Conservation (phyloP, 2,797 vertebrate species). For the Astyanax mexicanus region DNA sequence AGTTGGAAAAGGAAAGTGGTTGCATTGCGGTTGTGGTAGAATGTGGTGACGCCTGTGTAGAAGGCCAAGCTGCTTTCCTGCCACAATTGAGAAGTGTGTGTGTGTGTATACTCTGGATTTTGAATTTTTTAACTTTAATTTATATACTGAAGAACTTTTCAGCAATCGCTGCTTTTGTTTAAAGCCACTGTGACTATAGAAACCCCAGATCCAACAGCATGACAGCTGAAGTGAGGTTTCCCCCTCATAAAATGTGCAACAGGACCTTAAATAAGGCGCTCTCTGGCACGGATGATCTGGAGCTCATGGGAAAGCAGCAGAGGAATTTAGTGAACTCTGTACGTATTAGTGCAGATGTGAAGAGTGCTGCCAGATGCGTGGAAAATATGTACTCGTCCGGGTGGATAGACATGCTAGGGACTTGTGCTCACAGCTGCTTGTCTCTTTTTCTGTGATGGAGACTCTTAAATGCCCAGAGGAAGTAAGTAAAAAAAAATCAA, state of each 20-base stretch:
- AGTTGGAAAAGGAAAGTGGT: neutral
- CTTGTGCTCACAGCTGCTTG: slow-evolving; percentile 16
- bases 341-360: neutral
- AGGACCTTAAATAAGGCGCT: neutral
- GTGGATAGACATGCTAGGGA: slow-evolving; percentile 10
- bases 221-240: neutral
- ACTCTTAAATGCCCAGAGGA: neutral
- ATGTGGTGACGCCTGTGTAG: neutral
- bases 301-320: slow-evolving; percentile 28
- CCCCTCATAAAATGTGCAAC: neutral
- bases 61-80: neutral
- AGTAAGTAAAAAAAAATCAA: neutral
- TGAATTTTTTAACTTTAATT: slow-evolving; percentile 1
- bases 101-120: neutral
- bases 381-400: neutral
- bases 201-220: neutral
- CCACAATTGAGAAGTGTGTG: no score
- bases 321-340: slow-evolving; percentile 27
- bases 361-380: slow-evolving; percentile 3
- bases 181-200: neutral
- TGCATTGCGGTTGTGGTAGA: neutral
- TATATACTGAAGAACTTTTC: neutral
- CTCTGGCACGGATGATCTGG: slow-evolving; percentile 7
- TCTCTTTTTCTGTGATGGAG: slow-evolving; percentile 4
- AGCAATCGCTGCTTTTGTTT: neutral